Evolutionary conservation across 1,140 invertebrate species (phyloP).

Genomic region (Drosophila varians): DNA sequence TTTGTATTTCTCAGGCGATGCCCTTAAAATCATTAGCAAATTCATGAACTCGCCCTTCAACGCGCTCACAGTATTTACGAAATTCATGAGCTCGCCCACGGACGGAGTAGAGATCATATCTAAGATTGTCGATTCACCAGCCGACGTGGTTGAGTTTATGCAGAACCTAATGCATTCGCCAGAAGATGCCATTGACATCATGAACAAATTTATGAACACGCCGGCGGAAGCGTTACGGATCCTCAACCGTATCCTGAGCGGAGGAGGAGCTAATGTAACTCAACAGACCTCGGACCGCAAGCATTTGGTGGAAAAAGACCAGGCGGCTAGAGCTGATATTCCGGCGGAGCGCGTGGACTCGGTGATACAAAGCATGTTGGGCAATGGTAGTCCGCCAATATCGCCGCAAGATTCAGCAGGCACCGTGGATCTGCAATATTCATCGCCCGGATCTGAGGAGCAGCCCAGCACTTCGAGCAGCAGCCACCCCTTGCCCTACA

Average conservation of each 20-base stretch:
- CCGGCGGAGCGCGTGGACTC: slow-evolving; percentile 51
- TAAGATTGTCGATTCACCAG: slow-evolving; percentile 81
- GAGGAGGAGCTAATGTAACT: slow-evolving; percentile 39
- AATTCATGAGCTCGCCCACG: slow-evolving; percentile 83
- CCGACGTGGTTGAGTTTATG: slow-evolving; percentile 81
- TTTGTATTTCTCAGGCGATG: slow-evolving; percentile 61
- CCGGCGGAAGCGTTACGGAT: slow-evolving; percentile 79
- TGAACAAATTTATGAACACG: slow-evolving; percentile 83
- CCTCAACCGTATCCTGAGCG: slow-evolving; percentile 79
- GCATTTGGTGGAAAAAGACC: slow-evolving; percentile 28
- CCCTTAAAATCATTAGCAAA: slow-evolving; percentile 82
- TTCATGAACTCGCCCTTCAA: slow-evolving; percentile 83
- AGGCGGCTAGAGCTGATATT: slow-evolving; percentile 2
- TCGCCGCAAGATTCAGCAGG: slow-evolving; percentile 19
- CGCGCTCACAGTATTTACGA: slow-evolving; percentile 83
- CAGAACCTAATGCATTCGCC: slow-evolving; percentile 81
- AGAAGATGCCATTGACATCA: slow-evolving; percentile 80
- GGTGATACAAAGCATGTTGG: slow-evolving; percentile 67
- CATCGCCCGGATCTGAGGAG: slow-evolving; percentile 54
- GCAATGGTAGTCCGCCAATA: slow-evolving; percentile 38
- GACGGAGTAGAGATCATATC: slow-evolving; percentile 83
- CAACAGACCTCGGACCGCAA: slow-evolving; percentile 35
- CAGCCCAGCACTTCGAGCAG: slow-evolving; percentile 67
- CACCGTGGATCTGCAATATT: slow-evolving; percentile 62
- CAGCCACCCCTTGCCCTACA: slow-evolving; percentile 46